Evolutionary conservation across 23 tunicate species (phyloP), one percentile per base, ranked within the genome.

Genomic region (Diplosoma virens): DNA sequence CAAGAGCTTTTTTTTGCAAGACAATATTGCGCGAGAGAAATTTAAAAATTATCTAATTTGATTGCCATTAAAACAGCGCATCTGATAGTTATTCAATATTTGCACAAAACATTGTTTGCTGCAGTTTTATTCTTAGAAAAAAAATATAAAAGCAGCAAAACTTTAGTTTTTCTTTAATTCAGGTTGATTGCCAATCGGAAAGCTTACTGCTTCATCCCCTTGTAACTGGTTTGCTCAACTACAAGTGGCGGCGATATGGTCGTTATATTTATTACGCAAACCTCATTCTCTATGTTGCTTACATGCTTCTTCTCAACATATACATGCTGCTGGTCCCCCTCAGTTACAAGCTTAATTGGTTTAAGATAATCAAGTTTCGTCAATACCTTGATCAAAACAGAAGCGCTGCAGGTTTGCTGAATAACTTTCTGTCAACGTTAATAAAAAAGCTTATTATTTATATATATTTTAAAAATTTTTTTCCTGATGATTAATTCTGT

Each of bases 121-220:
- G n/a, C n/a, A n/a, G n/a, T n/a, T n/a, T n/a, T n/a, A n/a, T n/a
- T n/a, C n/a, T n/a, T n/a, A n/a, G n/a, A n/a, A n/a, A n/a, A n/a
- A n/a, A n/a, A n/a, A n/a, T n/a, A n/a, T n/a, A n/a, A n/a, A n/a
- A n/a, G n/a, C n/a, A n/a, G n/a, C n/a, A n/a, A n/a, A n/a, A n/a
- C n/a, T n/a, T n/a, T n/a, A 11, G 11, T 46, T 16, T 16, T 46
- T 16, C 11, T 46, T 41, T 68, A 3, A 11, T 16, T 2, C 73
- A 90, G 97, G 97, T 90, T 55, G 79, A 75, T 21, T 60, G 82
- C n/a, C 80, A 90, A 80, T 88, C 92, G 16, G 97, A 90, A 59
- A 82, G 47, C 28, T 75, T 90, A 11, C 58, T 90, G 35, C 80
- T 90, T 47, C 97, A 90, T 41, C 97, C 97, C 3, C 70, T 90